These are phyloP conservation scores for Sinocyclocheilus rhinocerous DNA, from an alignment of 2,113 vertebrate genomes.

Conservation along the genomic window DNA sequence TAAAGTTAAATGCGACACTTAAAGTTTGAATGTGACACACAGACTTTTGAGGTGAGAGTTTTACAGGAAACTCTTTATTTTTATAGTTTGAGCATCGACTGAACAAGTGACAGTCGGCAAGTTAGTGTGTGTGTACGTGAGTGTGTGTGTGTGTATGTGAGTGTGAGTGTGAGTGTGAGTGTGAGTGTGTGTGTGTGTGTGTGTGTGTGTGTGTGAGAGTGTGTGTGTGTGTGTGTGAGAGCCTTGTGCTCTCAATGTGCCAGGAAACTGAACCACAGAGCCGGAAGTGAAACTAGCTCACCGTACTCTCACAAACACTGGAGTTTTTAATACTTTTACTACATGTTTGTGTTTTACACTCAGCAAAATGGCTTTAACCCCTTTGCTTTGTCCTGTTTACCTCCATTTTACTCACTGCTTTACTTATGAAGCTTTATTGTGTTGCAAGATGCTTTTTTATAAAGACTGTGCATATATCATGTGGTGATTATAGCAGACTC, in stretches of 20 bases:
- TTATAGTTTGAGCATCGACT: constrained; percentile 54
- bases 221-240: constrained; percentile 14
- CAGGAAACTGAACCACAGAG: constrained; percentile 59
- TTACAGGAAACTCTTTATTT: constrained; percentile 73
- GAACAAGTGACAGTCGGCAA: neutral
- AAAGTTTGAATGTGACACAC: constrained; percentile 22
- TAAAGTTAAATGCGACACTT: neutral
- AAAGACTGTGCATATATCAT: too few relatives aligned
- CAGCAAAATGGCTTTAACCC: constrained; percentile 26
- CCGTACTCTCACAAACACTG: constrained; percentile 22
- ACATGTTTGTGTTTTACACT: neutral
- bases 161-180: constrained; percentile 13
- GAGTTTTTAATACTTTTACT: neutral
- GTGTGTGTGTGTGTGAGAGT: constrained; percentile 20
- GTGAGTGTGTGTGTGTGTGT: constrained; percentile 10
- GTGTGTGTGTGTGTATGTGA: constrained; percentile 12
- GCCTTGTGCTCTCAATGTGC: constrained; percentile 50
- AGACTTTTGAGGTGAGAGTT: constrained; percentile 56
- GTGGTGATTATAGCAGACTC: too few relatives aligned
- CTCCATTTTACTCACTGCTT: neutral
- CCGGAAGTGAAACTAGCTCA: constrained; percentile 57
- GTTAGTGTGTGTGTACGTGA: constrained; percentile 17
- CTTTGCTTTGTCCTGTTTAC: constrained; percentile 1
- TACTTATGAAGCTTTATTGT: neutral
- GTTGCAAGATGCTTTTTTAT: neutral